Evolutionary conservation across 2,113 vertebrate species (phyloP).

Genomic region (Thamnophis sirtalis): DNA sequence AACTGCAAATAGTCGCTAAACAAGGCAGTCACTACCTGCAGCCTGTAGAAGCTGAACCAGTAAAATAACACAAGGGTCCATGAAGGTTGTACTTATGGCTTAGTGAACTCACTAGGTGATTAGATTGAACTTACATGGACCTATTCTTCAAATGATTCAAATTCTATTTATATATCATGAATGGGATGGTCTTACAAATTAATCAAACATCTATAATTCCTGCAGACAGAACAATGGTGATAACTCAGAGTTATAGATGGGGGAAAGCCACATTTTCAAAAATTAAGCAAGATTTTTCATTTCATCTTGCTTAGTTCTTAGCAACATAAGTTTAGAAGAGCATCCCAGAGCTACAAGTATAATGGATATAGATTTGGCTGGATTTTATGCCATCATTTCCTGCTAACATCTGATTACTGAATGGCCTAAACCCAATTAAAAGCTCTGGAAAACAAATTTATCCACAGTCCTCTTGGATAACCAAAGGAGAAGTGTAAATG

Average conservation of each 20-base stretch:
- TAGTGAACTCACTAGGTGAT: not conserved
- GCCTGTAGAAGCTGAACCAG: not conserved
- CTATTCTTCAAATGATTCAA: not conserved
- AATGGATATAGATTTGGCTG: slow-evolving; percentile 15
- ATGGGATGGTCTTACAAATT: not conserved
- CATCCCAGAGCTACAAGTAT: not conserved
- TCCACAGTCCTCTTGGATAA: slow-evolving; percentile 14
- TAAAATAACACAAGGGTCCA: not conserved
- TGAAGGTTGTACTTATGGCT: not conserved
- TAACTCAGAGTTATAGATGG: not conserved
- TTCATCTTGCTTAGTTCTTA: not conserved
- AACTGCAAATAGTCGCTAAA: not conserved
- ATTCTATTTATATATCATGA: not conserved
- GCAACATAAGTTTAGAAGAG: not conserved
- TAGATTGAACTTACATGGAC: not conserved
- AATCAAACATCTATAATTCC: not conserved
- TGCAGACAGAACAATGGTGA: not conserved
- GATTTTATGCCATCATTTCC: not conserved
- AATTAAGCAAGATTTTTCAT: not conserved
- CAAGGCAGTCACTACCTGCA: not conserved
- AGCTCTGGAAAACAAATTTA: slow-evolving; percentile 18
- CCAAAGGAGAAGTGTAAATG: slow-evolving; percentile 14
- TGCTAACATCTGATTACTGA: not conserved
- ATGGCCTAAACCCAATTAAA: slow-evolving; percentile 18
- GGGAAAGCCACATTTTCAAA: not conserved